Evolutionary conservation across 2,113 vertebrate species (phyloP), one percentile per base, ranked within the genome.

Genomic region (Mesocricetus auratus): DNA sequence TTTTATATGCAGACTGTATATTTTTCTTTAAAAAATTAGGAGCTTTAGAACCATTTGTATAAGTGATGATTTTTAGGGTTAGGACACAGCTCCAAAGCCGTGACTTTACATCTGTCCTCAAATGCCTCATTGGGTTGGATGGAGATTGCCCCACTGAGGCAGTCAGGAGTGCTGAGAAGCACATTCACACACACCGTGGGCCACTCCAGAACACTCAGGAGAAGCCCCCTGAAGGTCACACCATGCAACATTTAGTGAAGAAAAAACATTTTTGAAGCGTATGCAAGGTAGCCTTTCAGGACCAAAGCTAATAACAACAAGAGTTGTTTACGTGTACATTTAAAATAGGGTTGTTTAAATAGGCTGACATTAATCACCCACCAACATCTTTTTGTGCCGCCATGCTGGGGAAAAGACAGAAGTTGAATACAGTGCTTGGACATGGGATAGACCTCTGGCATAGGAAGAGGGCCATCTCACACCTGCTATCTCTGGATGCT

Each of bases 321-420:
- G 45, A 96, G 78, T 19, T 96, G 1, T 36, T 6, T 42, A 71
- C 39, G 31, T 3, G 82, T 74, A 42, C 75, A 92, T 64, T 75
- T 93, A 64, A 69, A 82, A 88, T 42, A 64, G 81, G 42, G 94
- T 85, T 26, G 64, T 90, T 97, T 86, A 89, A 83, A 86, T 4
- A 69, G n/a, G 94, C 47, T 91, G 64, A 68, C 95, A 73, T 60
- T 73, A 42, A 92, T 9, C 13, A 77, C 3, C 74, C 3, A 64
- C 75, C n/a, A 58, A 3, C 69, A 45, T 66, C 82, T 82, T 78
- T 96, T 58, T 69, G 62, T 36, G 62, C 7, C 71, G 36, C 77
- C 58, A 85, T 62, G 8, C 56, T 0, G 13, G 29, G 21, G 9
- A 2, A 1, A 15, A 75, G 50, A 29, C 21, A 73, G 17, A n/a